Evolutionary conservation across 2,888 invertebrate genomes (phyloP), one percentile per base, ranked within the genome.

Genomic region (Thecocarcelia acutangulata): DNA sequence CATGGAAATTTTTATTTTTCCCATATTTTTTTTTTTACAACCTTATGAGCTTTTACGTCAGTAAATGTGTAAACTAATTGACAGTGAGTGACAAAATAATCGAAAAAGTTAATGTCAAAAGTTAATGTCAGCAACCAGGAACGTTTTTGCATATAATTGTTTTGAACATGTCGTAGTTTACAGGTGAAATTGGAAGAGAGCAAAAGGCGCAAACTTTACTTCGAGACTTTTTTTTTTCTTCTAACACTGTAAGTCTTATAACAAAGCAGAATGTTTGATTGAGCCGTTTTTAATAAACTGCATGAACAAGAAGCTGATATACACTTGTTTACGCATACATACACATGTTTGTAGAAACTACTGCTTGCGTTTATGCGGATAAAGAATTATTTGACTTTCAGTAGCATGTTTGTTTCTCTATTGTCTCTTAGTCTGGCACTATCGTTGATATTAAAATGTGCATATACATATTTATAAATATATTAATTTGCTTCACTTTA

Each of bases 401-500:
- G 48, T 50, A 15, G 3, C 2, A n/a, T 40, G 1, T 50, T 21
- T 42, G 12, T 28, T 17, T 13, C 17, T 42, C 13, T 33, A 19
- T n/a, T 13, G 28, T 44, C 21, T 54, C 0, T 4, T 15, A 11
- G 40, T 42, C 48, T n/a, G 12, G 17, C 19, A 64, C 9, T 6
- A 6, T 33, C 6, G 9, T 8, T 33, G 33, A 33, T 33, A 33
- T 33, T 5, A 5, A 33, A 33, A 33, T 33, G 3, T 33, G 5
- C 9, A 33, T 40, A 44, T n/a, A n/a, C n/a, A n/a, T 3, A 42
- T 33, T 24, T 24, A 33, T 0, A 48, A 68, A 19, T 44, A 74
- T 74, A 74, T 73, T 66, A 74, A 82, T 70, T 82, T 77, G 69
- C 81, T 82, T 82, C 74, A 46, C 69, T 58, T 78, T 63, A 74